Evolutionary conservation across 2,888 invertebrate species (phyloP).

Genomic region (Oxytorus armatus): DNA sequence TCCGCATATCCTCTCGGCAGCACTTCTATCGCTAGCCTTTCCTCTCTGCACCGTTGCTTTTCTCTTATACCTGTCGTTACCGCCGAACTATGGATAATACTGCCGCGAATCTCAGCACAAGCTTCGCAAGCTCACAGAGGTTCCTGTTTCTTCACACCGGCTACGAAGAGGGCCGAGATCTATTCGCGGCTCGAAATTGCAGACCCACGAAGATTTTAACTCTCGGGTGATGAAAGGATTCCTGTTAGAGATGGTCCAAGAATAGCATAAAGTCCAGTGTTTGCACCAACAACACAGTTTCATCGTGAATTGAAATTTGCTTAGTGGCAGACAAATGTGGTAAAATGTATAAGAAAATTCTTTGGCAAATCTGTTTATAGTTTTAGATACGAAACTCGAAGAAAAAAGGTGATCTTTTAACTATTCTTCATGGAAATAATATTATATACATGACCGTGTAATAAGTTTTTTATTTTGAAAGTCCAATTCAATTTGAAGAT

Average conservation of each 20-base stretch:
- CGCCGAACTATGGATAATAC: constrained; percentile 57
- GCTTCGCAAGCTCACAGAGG: constrained; percentile 43
- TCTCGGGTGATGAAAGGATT: constrained; percentile 62
- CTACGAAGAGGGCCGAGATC: constrained; percentile 51
- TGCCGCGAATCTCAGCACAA: constrained; percentile 35
- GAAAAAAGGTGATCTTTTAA: not conserved
- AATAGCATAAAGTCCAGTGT: constrained; percentile 51
- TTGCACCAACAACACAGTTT: constrained; percentile 43
- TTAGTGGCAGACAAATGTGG: constrained; percentile 15
- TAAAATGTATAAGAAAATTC: constrained; percentile 1
- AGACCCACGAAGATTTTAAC: constrained; percentile 61
- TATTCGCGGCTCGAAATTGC: constrained; percentile 62
- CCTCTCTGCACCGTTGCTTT: constrained; percentile 58
- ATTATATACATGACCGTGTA: too few relatives aligned
- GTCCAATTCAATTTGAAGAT: not conserved
- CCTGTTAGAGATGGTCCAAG: constrained; percentile 58
- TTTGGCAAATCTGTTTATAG: constrained; percentile 17
- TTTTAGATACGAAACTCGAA: constrained; percentile 1
- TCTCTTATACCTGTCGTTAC: constrained; percentile 72
- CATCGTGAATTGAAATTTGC: constrained; percentile 58
- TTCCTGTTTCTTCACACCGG: constrained; percentile 62
- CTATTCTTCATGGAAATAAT: not conserved
- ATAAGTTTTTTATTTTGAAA: too few relatives aligned
- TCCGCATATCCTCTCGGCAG: constrained; percentile 22
- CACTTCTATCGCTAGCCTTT: constrained; percentile 25